Base-by-base conservation (phyloP, 1,140 invertebrate genomes). In the Anoplophora glabripennis region DNA sequence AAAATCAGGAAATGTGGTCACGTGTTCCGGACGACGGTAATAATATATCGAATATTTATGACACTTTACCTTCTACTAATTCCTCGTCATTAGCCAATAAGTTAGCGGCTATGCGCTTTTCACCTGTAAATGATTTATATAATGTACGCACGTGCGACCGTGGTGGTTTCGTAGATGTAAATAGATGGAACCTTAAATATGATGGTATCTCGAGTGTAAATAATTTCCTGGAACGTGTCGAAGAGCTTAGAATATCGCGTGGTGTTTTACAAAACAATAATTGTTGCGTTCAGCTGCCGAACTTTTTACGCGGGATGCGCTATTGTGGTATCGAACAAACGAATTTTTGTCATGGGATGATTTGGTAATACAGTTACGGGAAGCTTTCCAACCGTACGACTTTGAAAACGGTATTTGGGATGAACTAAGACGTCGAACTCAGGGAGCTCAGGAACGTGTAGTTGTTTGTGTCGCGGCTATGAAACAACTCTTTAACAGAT, bases 271-370 rank as follows among this genome's bases (percentile, higher is more conserved):
- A 10, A 14, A 54, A 11, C 17, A 47, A 10, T 9, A 46, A 44
- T 38, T 63, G 7, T 54, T 59, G 10, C 7, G 12, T 11, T 54
- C 55, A 34, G 61, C 57, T 12, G 11, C 36, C 33, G 61, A 63
- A 41, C 18, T 63, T 10, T 55, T 60, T 41, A 18, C 45, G 9
- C 12, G 33, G 5, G 41, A 56, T 38, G 53, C 53, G 1, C 44
- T 56, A 1, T 18, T 56, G 12, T 56, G 53, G 53, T 56, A 49
- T 37, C 42, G 44, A 56, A 41, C 47, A 71, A 33, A 36, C 45
- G n/a, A 36, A n/a, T 47, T 47, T 47, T 12, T 18, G 21, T 15
- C 5, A 3, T 15, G 14, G 45, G 53, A 56, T 38, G 53, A 56
- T 51, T 15, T 56, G n/a, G 14, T 48, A 2, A 14, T 11, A 21